phyloP scores from a whole-genome alignment of 1,140 invertebrate genomes.

The Maconellicoccus hirsutus region DNA sequence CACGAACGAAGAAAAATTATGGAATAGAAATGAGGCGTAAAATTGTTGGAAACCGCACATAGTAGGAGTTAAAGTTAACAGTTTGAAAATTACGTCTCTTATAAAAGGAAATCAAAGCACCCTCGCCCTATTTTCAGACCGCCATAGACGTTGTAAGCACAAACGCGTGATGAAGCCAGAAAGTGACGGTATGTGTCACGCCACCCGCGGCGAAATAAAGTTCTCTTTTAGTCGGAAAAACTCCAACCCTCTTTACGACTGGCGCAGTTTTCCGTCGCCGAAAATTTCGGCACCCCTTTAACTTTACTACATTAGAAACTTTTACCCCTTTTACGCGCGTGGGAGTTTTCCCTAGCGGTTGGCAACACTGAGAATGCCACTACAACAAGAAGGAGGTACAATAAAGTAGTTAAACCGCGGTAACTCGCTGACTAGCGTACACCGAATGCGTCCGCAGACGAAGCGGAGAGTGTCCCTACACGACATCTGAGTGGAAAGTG shows the following conservation, averaged over 20 bases:
- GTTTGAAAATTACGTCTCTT: slow-evolving; percentile 21
- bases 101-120: slow-evolving; percentile 22
- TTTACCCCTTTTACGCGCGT: neutral
- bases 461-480: slow-evolving; percentile 31
- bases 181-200: slow-evolving; percentile 19
- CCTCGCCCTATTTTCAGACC: neutral
- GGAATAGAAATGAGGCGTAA: slow-evolving; percentile 22
- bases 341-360: slow-evolving; percentile 17
- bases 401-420: slow-evolving; percentile 14
- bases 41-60: slow-evolving; percentile 17
- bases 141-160: neutral
- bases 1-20: slow-evolving; percentile 7
- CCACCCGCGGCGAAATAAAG: slow-evolving; percentile 18
- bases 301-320: slow-evolving; percentile 13
- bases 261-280: neutral
- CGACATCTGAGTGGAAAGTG: slow-evolving; percentile 25
- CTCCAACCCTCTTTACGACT: neutral
- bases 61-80: slow-evolving; percentile 17
- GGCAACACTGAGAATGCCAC: slow-evolving; percentile 7
- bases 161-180: neutral
- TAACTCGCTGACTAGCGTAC: slow-evolving; percentile 1
- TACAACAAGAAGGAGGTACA: slow-evolving; percentile 19
- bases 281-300: slow-evolving; percentile 12
- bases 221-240: neutral
- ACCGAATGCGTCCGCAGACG: neutral